phyloP scores from a whole-genome alignment of 1,140 invertebrate species.

The Pteromalus puparum region DNA sequence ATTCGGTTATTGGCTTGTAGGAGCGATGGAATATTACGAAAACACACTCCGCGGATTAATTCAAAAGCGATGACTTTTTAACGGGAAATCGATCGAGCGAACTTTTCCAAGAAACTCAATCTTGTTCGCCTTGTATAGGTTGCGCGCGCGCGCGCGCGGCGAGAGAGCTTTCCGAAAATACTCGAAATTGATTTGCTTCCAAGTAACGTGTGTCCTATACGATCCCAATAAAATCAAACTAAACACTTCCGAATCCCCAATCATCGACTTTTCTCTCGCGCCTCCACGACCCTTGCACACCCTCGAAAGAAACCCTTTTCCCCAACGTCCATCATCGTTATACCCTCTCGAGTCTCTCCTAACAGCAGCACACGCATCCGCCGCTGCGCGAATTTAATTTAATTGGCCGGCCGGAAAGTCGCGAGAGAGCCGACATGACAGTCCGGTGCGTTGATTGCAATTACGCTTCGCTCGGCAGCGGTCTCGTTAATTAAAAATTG shows the following conservation, averaged over 20 bases:
- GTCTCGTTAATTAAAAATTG: constrained; percentile 55
- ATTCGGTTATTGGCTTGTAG: no score
- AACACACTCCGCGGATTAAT: no score
- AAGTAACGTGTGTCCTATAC: no score
- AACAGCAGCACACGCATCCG: constrained; percentile 22
- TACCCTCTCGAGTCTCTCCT: neutral
- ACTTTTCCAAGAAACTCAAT: no score
- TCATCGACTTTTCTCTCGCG: neutral
- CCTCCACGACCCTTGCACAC: neutral
- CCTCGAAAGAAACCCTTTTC: constrained; percentile 30
- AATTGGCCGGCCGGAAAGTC: constrained; percentile 59
- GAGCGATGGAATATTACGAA: no score
- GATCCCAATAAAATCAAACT: neutral
- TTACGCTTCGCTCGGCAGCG: constrained; percentile 19
- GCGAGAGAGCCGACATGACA: constrained; percentile 37
- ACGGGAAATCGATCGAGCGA: no score
- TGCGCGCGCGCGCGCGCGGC: no score
- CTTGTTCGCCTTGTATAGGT: no score
- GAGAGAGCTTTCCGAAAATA: no score
- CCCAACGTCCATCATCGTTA: constrained; percentile 53
- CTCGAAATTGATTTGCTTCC: no score
- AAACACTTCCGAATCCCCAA: neutral
- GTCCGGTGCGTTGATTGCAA: constrained; percentile 52
- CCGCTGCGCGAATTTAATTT: constrained; percentile 62
- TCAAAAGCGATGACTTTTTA: no score